Base-by-base conservation (phyloP, 2,113 vertebrate species). In the Anthoscopus minutus region DNA sequence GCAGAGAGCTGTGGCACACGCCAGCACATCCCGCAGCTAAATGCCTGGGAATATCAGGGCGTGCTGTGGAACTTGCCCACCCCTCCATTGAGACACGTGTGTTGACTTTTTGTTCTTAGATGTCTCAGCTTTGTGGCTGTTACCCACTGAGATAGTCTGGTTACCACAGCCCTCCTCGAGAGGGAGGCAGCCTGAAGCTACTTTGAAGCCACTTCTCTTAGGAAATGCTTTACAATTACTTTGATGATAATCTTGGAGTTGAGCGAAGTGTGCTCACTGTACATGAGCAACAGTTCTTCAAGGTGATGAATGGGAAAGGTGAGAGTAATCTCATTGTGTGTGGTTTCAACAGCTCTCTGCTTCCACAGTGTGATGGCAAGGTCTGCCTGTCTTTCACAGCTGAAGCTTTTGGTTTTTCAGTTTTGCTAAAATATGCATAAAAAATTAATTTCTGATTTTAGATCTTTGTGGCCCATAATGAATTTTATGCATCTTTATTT, bases 31-130 rank as follows among this genome's bases (percentile, higher is more conserved):
- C 13, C 27, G 7, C 5, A 5, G 45, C 28, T 73, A n/a, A 57
- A 27, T 12, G 22, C 5, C 0, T 48, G 4, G 37, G 33, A 21
- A 9, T 33, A 25, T 66, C 11, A 62, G 33, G 20, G 25, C 4
- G 2, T 35, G 17, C 60, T 73, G 10, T 6, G 10, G 35, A 61
- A 4, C 18, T 71, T 48, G 53, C 9, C 50, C 42, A 23, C 22
- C 13, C 16, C 22, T 76, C 21, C 13, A 3, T 0, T 67, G 65
- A 73, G 28, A 48, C 4, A 3, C 23, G 7, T 1, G 0, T 15
- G 21, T 21, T 48, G 47, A 4, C 17, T 30, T 81, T 74, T 94
- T 82, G 18, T 31, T 31, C 11, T 76, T 28, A 11, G 10, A 18
- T 66, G 9, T n/a, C 73, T 81, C 69, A 67, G 0, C 56, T 81